Evolutionary conservation across 2,797 vertebrate species (phyloP), one percentile per base, ranked within the genome.

Genomic region (Botia kubotai): DNA sequence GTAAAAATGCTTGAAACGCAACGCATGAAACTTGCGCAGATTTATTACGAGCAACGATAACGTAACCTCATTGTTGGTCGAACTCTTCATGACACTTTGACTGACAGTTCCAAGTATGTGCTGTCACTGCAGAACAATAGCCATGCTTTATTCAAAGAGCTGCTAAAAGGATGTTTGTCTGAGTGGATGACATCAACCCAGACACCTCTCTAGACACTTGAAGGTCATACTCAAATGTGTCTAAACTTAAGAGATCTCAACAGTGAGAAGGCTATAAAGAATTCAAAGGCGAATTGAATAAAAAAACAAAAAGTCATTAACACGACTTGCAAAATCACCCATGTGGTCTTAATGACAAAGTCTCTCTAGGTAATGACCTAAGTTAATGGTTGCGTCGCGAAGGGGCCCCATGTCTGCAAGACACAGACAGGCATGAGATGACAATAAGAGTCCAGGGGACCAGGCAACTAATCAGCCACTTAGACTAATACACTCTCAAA

Each of bases 291-390:
- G 68, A 77, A 73, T 46, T 17, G 52, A 84, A 67, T 72, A 46
- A 76, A 81, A 83, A 77, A 77, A 50, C 60, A 79, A 21, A 72
- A 79, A 80, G 57, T 81, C 14, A 76, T 81, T 81, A 63, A 46
- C 29, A 12, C 60, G 79, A 82, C 67, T 85, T 50, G 62, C 63
- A 33, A 71, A 80, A 67, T 33, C 77, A 84, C 72, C 82, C 81
- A 84, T 84, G 84, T 86, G 86, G 84, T 86, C 82, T 83, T 85
- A 88, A 84, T 85, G 86, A 85, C 75, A 77, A 84, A 81, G 60
- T 69, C 83, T 82, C 77, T 83, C 83, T 82, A 83, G 71, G 79
- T 88, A 89, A 87, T 88, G 84, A 87, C 84, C 80, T 82, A 77
- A 83, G 75, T 83, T 89, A 86, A 88, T 87, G 82, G 84, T 62